Evolutionary conservation across 2,113 vertebrate genomes (phyloP).

Genomic region (Sylvia atricapilla): DNA sequence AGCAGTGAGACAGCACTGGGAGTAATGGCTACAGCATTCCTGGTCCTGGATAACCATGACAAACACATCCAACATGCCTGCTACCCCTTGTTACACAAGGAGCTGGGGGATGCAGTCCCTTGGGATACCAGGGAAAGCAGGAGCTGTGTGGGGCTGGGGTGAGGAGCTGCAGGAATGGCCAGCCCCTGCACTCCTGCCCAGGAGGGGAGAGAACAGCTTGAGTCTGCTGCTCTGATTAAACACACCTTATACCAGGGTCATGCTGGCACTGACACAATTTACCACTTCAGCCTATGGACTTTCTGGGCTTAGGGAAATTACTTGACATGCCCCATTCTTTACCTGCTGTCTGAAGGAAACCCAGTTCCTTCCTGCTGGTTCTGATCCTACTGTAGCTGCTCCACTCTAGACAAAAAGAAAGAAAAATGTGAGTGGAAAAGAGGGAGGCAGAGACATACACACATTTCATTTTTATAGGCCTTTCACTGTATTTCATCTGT

Average conservation of each 20-base stretch:
- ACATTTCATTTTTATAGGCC: not conserved
- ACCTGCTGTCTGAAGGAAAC: not conserved
- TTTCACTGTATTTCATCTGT: not conserved
- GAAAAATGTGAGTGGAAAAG: not conserved
- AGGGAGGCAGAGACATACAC: not conserved
- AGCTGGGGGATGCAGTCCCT: not conserved
- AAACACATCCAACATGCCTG: not conserved
- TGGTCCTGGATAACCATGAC: not conserved
- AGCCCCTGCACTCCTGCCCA: not conserved
- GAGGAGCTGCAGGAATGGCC: not conserved
- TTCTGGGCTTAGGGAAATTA: not conserved
- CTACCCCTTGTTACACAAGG: rapidly evolving
- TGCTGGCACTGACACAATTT: not conserved
- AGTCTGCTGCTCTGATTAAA: not conserved
- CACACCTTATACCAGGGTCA: not conserved
- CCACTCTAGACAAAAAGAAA: not conserved
- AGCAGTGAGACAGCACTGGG: not conserved
- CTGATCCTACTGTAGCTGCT: not conserved
- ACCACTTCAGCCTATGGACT: not conserved
- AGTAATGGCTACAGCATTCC: not conserved
- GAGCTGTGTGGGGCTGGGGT: not conserved
- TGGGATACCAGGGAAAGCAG: rapidly evolving
- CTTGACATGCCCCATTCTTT: not conserved
- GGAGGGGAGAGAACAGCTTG: not conserved
- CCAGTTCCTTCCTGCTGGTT: not conserved